phyloP scores from a whole-genome alignment of 2,888 invertebrate genomes.

The Acronicta leporina region DNA sequence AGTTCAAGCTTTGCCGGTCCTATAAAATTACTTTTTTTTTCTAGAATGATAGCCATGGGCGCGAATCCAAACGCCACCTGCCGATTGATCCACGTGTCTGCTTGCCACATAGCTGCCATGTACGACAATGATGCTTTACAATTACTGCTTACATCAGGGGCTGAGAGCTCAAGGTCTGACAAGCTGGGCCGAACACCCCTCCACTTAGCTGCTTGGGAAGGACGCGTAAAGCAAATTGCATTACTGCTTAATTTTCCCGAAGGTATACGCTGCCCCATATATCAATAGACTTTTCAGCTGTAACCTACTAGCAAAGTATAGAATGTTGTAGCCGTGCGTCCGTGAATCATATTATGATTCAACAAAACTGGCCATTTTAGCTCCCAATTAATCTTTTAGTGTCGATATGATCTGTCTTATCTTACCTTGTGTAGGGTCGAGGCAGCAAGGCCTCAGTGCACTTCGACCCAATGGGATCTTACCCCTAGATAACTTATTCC shows the following conservation, averaged over 20 bases:
- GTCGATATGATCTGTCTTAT: too few relatives aligned
- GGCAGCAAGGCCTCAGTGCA: too few relatives aligned
- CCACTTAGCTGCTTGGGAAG: slow-evolving; percentile 74
- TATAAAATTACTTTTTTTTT: slow-evolving; percentile 3
- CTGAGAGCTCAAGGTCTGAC: slow-evolving; percentile 64
- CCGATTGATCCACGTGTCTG: slow-evolving; percentile 49
- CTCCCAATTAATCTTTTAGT: too few relatives aligned
- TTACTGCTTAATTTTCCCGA: slow-evolving; percentile 58
- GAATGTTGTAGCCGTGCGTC: too few relatives aligned
- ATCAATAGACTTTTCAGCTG: too few relatives aligned
- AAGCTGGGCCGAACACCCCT: slow-evolving; percentile 73
- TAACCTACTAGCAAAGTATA: too few relatives aligned
- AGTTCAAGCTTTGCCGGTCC: too few relatives aligned
- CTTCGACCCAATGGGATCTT: too few relatives aligned
- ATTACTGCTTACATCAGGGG: slow-evolving; percentile 65
- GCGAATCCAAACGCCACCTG: slow-evolving; percentile 61
- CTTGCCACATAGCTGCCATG: slow-evolving; percentile 72
- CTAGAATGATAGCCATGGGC: slow-evolving; percentile 39
- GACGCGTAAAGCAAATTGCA: slow-evolving; percentile 64
- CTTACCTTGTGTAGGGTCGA: too few relatives aligned
- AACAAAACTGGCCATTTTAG: too few relatives aligned
- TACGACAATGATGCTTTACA: slow-evolving; percentile 64
- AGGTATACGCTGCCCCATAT: slow-evolving; percentile 37
- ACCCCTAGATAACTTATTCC: too few relatives aligned
- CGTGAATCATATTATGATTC: too few relatives aligned